Evolutionary conservation across 1,140 invertebrate species (phyloP).

Genomic region (Drosophila erecta): DNA sequence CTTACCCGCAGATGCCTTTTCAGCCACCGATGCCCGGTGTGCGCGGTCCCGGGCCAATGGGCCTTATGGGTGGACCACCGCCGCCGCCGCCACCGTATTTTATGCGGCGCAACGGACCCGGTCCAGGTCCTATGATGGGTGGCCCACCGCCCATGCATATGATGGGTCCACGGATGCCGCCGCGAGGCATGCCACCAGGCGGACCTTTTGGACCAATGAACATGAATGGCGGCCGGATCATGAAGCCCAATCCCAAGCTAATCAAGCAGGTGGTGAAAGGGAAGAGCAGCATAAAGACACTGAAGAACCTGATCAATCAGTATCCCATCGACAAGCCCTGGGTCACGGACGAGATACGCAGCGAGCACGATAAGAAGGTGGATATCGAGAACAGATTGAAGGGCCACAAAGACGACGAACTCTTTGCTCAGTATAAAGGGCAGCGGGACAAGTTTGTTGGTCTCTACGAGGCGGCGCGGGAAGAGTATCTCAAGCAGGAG

Average conservation of each 20-base stretch:
- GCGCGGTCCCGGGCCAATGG: slow-evolving; percentile 37
- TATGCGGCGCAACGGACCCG: slow-evolving; percentile 57
- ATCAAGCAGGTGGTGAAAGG: slow-evolving; percentile 73
- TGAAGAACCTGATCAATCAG: slow-evolving; percentile 82
- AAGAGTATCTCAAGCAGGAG: slow-evolving; percentile 75
- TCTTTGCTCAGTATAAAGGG: slow-evolving; percentile 82
- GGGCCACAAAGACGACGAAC: slow-evolving; percentile 81
- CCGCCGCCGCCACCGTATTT: slow-evolving; percentile 62
- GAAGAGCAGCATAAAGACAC: slow-evolving; percentile 78
- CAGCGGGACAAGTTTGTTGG: slow-evolving; percentile 83
- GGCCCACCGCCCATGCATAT: slow-evolving; percentile 63
- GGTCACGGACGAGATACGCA: slow-evolving; percentile 78
- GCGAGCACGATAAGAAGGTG: slow-evolving; percentile 69
- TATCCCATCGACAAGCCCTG: slow-evolving; percentile 84
- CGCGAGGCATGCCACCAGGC: slow-evolving; percentile 42
- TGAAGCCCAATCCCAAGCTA: slow-evolving; percentile 72
- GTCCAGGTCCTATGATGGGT: slow-evolving; percentile 47
- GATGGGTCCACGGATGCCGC: slow-evolving; percentile 65
- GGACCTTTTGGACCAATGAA: slow-evolving; percentile 48
- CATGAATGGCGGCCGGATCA: slow-evolving; percentile 62
- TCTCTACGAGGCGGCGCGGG: slow-evolving; percentile 74
- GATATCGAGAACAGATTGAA: slow-evolving; percentile 83
- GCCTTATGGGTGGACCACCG: slow-evolving; percentile 58
- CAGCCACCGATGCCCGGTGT: slow-evolving; percentile 53
- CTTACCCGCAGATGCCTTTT: slow-evolving; percentile 40